These are phyloP conservation scores for Stenodema calcarata DNA, from an alignment of 2,888 invertebrate species.

Conservation along the genomic window DNA sequence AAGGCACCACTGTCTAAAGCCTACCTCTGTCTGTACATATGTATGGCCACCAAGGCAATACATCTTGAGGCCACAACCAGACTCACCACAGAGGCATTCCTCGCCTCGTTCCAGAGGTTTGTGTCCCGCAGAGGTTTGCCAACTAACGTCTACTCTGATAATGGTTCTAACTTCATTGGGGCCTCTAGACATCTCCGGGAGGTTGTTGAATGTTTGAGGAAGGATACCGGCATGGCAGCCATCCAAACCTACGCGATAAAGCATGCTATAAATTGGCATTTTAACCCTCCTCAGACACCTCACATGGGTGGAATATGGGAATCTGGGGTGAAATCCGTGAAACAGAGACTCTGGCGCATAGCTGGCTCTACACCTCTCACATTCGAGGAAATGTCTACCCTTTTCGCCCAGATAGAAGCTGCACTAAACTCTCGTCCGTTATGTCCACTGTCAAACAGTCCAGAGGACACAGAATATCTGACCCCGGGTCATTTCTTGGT, in stretches of 20 bases:
- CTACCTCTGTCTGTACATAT: too few relatives aligned
- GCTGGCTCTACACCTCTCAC: slow-evolving; percentile 1
- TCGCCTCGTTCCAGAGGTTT: too few relatives aligned
- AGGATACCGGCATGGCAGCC: too few relatives aligned
- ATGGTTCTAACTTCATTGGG: slow-evolving; percentile 59
- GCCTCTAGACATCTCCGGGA: slow-evolving; percentile 51
- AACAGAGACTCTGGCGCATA: neutral
- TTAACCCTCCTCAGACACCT: too few relatives aligned
- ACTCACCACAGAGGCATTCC: slow-evolving; percentile 57
- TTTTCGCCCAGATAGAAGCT: slow-evolving; percentile 25
- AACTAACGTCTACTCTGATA: slow-evolving; percentile 57
- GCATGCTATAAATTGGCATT: slow-evolving; percentile 56
- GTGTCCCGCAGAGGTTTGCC: slow-evolving; percentile 56
- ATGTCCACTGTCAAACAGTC: slow-evolving; percentile 35
- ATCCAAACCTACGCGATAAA: slow-evolving; percentile 53
- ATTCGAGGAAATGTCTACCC: slow-evolving; percentile 39
- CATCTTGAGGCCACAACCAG: slow-evolving; percentile 58
- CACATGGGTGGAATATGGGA: slow-evolving; percentile 50
- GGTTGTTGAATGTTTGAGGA: neutral
- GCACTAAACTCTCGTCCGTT: too few relatives aligned
- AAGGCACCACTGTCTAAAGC: neutral
- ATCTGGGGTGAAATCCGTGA: neutral
- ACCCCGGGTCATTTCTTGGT: too few relatives aligned
- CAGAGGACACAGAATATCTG: slow-evolving; percentile 6
- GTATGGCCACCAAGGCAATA: neutral